These are phyloP conservation scores for Micropterix aruncella DNA, from an alignment of 2,888 invertebrate species.

Conservation along the genomic window DNA sequence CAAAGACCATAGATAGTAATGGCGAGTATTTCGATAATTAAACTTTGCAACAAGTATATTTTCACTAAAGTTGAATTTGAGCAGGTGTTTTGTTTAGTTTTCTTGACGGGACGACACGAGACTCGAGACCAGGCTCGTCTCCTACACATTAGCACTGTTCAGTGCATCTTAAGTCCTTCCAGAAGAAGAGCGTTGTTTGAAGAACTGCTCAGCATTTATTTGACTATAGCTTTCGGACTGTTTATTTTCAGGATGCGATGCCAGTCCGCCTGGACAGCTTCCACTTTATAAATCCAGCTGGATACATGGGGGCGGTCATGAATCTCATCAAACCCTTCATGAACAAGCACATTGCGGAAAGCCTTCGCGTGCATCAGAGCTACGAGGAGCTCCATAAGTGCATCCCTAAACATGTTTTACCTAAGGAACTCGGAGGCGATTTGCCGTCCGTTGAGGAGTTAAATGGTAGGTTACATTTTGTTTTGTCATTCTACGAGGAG, in stretches of 20 bases:
- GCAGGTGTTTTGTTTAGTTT: no score
- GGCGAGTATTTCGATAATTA: no score
- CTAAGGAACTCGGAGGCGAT: neutral
- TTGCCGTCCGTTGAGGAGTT: neutral
- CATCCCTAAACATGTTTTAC: neutral
- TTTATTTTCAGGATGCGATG: conserved; percentile 37
- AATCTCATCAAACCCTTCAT: conserved; percentile 46
- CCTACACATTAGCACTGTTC: no score
- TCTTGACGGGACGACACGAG: no score
- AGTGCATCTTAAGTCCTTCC: no score
- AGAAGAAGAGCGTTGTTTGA: no score
- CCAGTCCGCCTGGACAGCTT: conserved; percentile 42
- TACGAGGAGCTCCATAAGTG: neutral
- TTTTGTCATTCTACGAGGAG: no score
- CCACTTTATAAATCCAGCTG: conserved; percentile 42
- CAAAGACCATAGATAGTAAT: no score
- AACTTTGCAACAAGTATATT: no score
- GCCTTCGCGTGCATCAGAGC: neutral
- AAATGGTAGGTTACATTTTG: neutral
- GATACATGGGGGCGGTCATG: conserved; percentile 43
- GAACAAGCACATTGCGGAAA: conserved; percentile 26
- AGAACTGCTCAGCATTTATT: no score
- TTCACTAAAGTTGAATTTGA: no score
- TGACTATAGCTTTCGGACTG: neutral
- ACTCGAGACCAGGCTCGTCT: no score